Evolutionary conservation across 2,888 invertebrate species (phyloP).

Genomic region (Hermaeophaga mercurialis): DNA sequence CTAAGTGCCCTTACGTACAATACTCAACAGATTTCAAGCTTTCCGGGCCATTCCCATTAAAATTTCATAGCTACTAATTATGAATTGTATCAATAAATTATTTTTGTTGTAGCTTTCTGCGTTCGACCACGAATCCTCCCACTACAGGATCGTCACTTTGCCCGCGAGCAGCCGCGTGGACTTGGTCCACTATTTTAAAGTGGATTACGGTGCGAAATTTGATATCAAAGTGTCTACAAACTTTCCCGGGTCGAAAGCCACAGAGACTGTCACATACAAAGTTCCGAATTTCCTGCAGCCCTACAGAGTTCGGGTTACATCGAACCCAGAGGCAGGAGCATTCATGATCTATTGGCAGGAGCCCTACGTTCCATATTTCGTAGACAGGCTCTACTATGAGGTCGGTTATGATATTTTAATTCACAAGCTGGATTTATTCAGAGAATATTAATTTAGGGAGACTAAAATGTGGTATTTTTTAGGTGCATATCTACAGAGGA

Average conservation of each 20-base stretch:
- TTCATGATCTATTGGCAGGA: slow-evolving; percentile 50
- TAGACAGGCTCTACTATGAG: slow-evolving; percentile 46
- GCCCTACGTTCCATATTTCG: slow-evolving; percentile 45
- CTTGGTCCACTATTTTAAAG: slow-evolving; percentile 42
- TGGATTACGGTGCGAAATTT: slow-evolving; percentile 42
- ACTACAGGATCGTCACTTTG: slow-evolving; percentile 41
- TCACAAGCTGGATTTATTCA: neutral
- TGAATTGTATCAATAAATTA: no score
- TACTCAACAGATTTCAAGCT: no score
- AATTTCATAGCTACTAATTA: neutral
- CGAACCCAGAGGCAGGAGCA: slow-evolving; percentile 44
- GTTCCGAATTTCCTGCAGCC: slow-evolving; percentile 48
- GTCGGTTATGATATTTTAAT: slow-evolving; percentile 20
- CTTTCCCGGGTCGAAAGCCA: slow-evolving; percentile 43
- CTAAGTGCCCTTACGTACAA: neutral
- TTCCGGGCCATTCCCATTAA: neutral
- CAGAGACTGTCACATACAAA: slow-evolving; percentile 41
- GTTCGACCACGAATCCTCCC: slow-evolving; percentile 38
- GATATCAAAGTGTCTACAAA: slow-evolving; percentile 47
- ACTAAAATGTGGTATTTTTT: no score
- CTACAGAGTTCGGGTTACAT: slow-evolving; percentile 44
- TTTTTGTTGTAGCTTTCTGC: slow-evolving; percentile 33
- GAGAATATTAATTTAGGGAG: no score
- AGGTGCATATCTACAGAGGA: slow-evolving; percentile 45
- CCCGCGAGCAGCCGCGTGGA: slow-evolving; percentile 43